phyloP scores from a whole-genome alignment of 2,888 invertebrate genomes.

The Aspidiotus rigidus region DNA sequence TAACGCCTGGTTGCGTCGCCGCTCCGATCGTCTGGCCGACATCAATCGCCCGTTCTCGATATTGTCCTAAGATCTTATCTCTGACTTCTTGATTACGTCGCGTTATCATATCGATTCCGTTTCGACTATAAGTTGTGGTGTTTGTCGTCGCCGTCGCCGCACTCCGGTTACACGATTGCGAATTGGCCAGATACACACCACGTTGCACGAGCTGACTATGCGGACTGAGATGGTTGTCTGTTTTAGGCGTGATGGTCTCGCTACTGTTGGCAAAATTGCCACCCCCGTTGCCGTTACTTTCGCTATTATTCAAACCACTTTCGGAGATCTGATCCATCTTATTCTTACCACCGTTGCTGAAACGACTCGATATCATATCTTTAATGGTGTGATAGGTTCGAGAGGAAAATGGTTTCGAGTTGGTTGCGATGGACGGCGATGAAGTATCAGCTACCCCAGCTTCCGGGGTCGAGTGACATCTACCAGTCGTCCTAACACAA shows the following conservation, averaged over 20 bases:
- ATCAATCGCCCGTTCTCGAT: conserved; percentile 28
- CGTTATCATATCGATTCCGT: conserved; percentile 28
- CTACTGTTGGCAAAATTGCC: conserved; percentile 23
- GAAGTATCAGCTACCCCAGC: conserved; percentile 37
- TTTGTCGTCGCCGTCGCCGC: background rate
- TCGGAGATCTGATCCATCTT: conserved; percentile 30
- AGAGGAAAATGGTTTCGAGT: conserved; percentile 42
- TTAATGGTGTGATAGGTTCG: conserved; percentile 71
- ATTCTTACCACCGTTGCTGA: conserved; percentile 42
- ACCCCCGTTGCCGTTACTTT: conserved; percentile 10
- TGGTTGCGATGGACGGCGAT: conserved; percentile 45
- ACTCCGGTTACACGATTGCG: conserved; percentile 31
- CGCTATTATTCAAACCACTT: conserved; percentile 34
- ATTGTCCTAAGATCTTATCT: conserved; percentile 23
- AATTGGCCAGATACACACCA: conserved; percentile 39
- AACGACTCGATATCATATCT: conserved; percentile 72
- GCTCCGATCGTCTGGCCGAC: conserved; percentile 21
- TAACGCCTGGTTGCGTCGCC: background rate
- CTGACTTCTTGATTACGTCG: conserved; percentile 37
- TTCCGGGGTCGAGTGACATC: conserved; percentile 54
- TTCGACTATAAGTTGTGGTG: background rate
- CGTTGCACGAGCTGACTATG: conserved; percentile 40
- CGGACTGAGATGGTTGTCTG: conserved; percentile 38
- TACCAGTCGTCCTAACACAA: conserved; percentile 46
- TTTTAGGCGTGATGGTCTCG: conserved; percentile 23